Evolutionary conservation across 2,797 vertebrate genomes (phyloP).

Genomic region (Loris lydekkerianus): DNA sequence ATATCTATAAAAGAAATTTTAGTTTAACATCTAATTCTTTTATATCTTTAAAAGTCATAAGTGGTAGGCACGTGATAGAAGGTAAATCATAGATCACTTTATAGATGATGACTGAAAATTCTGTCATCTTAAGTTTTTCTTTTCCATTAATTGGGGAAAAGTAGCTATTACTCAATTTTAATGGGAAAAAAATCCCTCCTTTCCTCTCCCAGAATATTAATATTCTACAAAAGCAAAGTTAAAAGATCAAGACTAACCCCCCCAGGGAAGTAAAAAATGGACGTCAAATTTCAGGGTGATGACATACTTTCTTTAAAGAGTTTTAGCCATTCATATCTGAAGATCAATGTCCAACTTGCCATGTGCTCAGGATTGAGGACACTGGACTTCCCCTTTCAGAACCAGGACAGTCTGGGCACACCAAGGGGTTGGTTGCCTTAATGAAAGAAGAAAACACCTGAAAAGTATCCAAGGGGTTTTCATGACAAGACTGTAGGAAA

Average conservation of each 20-base stretch:
- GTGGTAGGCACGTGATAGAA: slow-evolving; percentile 2
- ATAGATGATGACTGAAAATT: background rate
- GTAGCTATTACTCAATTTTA: background rate
- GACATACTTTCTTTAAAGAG: slow-evolving; percentile 19
- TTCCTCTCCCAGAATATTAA: background rate
- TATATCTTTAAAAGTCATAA: background rate
- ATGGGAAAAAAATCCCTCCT: background rate
- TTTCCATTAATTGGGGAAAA: slow-evolving; percentile 2
- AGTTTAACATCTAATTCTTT: slow-evolving; percentile 36
- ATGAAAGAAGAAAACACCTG: slow-evolving; percentile 35
- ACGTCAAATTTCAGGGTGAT: background rate
- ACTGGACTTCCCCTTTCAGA: slow-evolving; percentile 17
- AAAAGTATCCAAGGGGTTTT: background rate
- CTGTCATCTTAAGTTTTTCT: background rate
- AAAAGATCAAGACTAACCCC: background rate
- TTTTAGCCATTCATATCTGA: slow-evolving; percentile 10
- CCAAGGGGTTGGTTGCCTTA: background rate
- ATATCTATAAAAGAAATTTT: background rate
- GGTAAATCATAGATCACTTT: slow-evolving; percentile 2
- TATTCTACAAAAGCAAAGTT: slow-evolving; percentile 50
- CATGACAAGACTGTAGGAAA: background rate
- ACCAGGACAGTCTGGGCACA: background rate
- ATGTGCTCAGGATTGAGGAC: background rate
- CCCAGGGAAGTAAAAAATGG: background rate
- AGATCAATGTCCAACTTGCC: background rate